Conservation (phyloP, 1,140 invertebrate genomes). For the Drosophila rufa region DNA sequence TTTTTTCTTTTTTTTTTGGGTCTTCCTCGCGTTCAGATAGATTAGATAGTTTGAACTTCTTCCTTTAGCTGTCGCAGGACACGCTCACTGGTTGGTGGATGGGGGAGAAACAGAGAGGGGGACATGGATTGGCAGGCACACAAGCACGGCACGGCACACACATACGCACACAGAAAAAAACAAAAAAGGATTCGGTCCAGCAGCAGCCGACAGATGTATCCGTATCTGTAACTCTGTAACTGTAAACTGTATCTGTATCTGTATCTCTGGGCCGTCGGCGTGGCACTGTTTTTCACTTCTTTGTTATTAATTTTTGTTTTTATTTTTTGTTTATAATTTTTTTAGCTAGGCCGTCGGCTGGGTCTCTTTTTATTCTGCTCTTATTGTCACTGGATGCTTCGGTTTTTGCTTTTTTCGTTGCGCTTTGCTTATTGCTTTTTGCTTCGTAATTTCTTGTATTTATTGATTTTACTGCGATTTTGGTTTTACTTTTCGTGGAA, state of each 20-base stretch:
- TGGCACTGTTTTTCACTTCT: conserved; percentile 28
- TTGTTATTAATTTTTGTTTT: conserved; percentile 1
- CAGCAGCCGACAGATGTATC: conserved; percentile 28
- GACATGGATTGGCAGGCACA: conserved; percentile 41
- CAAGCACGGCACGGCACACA: conserved; percentile 36
- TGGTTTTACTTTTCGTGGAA: neutral
- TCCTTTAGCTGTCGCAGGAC: conserved; percentile 26
- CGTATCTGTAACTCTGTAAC: conserved; percentile 14
- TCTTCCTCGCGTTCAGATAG: neutral
- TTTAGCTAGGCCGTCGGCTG: conserved; percentile 32
- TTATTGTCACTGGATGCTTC: conserved; percentile 28
- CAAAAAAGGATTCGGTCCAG: conserved; percentile 39
- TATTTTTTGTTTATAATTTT: neutral
- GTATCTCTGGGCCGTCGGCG: conserved; percentile 25
- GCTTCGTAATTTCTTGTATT: neutral
- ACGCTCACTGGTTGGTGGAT: conserved; percentile 36
- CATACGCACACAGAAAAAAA: conserved; percentile 57
- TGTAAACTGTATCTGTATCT: conserved; percentile 14
- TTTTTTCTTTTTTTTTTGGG: conserved; percentile 3
- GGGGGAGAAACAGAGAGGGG: conserved; percentile 35
- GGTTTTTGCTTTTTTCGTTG: conserved; percentile 16
- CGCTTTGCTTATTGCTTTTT: neutral
- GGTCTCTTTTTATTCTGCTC: conserved; percentile 13
- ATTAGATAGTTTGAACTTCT: conserved; percentile 9
- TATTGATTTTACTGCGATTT: neutral